Evolutionary conservation across 2,113 vertebrate species (phyloP).

Genomic region (Pseudopodoces humilis): DNA sequence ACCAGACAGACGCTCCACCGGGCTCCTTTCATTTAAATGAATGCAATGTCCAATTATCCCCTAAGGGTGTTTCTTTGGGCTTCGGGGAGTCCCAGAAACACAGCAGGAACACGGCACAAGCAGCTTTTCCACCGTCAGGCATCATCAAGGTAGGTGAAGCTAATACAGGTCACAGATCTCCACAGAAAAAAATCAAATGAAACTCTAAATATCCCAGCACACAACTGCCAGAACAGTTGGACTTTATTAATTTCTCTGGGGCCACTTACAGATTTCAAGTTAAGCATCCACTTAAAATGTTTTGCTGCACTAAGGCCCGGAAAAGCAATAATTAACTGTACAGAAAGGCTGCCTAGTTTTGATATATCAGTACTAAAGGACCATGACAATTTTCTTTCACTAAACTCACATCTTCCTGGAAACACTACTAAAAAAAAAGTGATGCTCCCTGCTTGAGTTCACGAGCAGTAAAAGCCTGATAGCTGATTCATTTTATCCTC

Average conservation of each 20-base stretch:
- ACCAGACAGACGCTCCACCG: background rate
- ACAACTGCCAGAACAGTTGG: background rate
- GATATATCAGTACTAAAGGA: background rate
- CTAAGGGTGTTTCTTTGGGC: background rate
- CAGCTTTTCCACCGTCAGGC: background rate
- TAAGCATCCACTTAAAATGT: background rate
- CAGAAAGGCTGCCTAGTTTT: background rate
- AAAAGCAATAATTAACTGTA: background rate
- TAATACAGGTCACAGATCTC: background rate
- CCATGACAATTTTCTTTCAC: background rate
- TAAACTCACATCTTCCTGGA: conserved; percentile 1
- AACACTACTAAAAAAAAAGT: background rate
- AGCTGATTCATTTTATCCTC: conserved; percentile 14
- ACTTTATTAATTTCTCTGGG: background rate
- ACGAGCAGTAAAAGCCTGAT: background rate
- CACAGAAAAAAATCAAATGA: background rate
- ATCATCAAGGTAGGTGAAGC: background rate
- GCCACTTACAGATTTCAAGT: background rate
- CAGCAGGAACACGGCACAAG: background rate
- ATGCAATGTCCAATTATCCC: rapidly evolving
- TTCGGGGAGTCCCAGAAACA: background rate
- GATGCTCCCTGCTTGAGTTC: background rate
- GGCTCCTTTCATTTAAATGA: background rate
- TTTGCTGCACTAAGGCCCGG: background rate
- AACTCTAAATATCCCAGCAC: background rate